phyloP scores from a whole-genome alignment of 2,797 vertebrate genomes.

The Acanthiza pusilla region DNA sequence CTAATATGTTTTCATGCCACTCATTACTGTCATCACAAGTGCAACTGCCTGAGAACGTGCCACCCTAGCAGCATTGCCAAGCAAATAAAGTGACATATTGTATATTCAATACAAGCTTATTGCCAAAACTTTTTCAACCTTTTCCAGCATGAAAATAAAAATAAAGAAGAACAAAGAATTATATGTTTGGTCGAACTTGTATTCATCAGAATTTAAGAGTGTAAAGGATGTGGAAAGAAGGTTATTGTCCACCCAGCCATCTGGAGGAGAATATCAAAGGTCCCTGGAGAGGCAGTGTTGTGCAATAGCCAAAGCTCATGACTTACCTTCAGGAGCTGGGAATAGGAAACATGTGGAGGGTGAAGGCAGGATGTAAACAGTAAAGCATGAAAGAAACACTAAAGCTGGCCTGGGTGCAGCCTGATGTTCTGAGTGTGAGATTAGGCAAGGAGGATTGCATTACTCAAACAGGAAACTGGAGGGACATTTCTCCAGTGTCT shows the following conservation, averaged over 20 bases:
- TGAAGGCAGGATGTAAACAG: slow-evolving; percentile 37
- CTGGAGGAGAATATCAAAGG: background rate
- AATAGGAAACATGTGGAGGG: slow-evolving; percentile 38
- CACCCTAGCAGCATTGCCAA: background rate
- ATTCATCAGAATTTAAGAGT: background rate
- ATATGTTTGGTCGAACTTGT: background rate
- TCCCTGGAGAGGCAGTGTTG: background rate
- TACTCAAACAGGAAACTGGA: background rate
- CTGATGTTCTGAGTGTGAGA: background rate
- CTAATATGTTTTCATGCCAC: background rate
- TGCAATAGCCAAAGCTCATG: background rate
- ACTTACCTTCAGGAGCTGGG: slow-evolving; percentile 9
- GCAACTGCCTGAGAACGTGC: background rate
- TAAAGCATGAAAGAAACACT: background rate
- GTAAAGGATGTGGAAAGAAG: background rate
- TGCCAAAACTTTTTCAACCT: background rate
- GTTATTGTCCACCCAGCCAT: background rate
- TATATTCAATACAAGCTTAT: background rate
- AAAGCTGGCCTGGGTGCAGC: background rate
- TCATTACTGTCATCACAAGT: background rate
- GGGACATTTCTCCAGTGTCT: background rate
- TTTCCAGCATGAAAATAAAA: background rate
- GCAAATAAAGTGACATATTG: background rate
- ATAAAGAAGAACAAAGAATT: background rate
- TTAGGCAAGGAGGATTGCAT: background rate